These are phyloP conservation scores for Athrips mouffetella DNA, from an alignment of 2,888 invertebrate species.

Conservation along the genomic window DNA sequence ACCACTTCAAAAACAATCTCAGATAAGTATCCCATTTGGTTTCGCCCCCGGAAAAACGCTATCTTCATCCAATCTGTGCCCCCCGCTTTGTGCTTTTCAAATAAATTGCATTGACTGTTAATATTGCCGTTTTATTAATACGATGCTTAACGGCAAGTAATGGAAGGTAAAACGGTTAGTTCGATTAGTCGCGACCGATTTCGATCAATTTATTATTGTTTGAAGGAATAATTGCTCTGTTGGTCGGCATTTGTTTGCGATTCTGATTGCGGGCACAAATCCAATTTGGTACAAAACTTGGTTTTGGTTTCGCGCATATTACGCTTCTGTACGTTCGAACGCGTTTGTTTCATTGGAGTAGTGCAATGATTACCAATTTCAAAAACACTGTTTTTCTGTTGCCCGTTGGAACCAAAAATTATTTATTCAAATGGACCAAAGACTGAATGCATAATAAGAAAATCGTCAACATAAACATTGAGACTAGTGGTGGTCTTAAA, in stretches of 20 bases:
- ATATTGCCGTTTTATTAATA: conserved; percentile 23
- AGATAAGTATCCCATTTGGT: conserved; percentile 43
- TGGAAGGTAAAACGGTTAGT: conserved; percentile 37
- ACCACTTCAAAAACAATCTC: conserved; percentile 64
- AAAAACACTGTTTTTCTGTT: too few species aligned
- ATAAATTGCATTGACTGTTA: conserved; percentile 16
- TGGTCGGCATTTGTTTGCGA: conserved; percentile 39
- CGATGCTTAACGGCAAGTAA: conserved; percentile 29
- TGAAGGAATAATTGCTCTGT: conserved; percentile 48
- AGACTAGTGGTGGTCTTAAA: too few species aligned
- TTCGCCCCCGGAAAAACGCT: conserved; percentile 33
- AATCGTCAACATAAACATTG: too few species aligned
- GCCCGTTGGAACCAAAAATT: too few species aligned
- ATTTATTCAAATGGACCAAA: too few species aligned
- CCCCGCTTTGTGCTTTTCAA: conserved; percentile 29
- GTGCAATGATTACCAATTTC: too few species aligned
- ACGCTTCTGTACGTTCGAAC: not conserved
- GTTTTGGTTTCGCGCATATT: conserved; percentile 9
- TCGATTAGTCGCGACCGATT: conserved; percentile 31
- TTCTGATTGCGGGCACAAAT: conserved; percentile 31
- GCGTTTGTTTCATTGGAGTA: conserved; percentile 15
- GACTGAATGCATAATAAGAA: too few species aligned
- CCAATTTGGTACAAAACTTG: conserved; percentile 13
- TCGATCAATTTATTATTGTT: conserved; percentile 55
- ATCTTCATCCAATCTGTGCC: conserved; percentile 40